Evolutionary conservation across 2,888 invertebrate genomes (phyloP).

Genomic region (Caenorhabditis japonica): DNA sequence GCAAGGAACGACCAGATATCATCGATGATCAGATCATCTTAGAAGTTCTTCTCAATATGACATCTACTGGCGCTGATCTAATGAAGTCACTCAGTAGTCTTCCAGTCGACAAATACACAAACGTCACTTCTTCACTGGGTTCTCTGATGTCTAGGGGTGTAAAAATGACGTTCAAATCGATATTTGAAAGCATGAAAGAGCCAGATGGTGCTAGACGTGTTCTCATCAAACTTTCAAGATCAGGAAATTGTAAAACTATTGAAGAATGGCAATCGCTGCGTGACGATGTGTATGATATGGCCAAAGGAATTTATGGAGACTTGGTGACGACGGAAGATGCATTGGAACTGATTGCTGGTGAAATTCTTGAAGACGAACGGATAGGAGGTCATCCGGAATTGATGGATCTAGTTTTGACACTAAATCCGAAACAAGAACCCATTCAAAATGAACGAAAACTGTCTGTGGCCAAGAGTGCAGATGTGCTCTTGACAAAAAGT

Average conservation of each 20-base stretch:
- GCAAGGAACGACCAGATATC: slow-evolving; percentile 17
- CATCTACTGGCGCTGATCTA: slow-evolving; percentile 52
- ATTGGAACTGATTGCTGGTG: slow-evolving; percentile 57
- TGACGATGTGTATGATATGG: slow-evolving; percentile 55
- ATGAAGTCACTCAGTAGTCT: slow-evolving; percentile 45
- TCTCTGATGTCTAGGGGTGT: slow-evolving; percentile 54
- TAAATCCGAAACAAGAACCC: slow-evolving; percentile 22
- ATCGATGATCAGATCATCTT: slow-evolving; percentile 43
- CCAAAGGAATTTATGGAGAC: slow-evolving; percentile 52
- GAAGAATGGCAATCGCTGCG: slow-evolving; percentile 52
- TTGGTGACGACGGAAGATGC: slow-evolving; percentile 59
- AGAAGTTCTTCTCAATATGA: slow-evolving; percentile 48
- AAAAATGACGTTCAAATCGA: slow-evolving; percentile 55
- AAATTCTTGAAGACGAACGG: slow-evolving; percentile 49
- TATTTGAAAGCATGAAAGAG: slow-evolving; percentile 58
- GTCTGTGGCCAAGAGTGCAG: slow-evolving; percentile 34
- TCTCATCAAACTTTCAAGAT: slow-evolving; percentile 48
- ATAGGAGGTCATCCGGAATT: slow-evolving; percentile 40
- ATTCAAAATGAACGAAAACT: slow-evolving; percentile 11
- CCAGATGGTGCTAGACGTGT: slow-evolving; percentile 51
- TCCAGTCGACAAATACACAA: slow-evolving; percentile 35
- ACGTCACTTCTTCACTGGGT: slow-evolving; percentile 50
- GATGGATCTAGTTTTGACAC: slow-evolving; percentile 47
- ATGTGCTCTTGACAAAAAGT: slow-evolving; percentile 55
- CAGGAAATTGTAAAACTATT: slow-evolving; percentile 38